A percentile compares a stretch with the other conserved stretches of the same genome.
phyloP scores from a whole-genome alignment of 2,113 vertebrate species.

The Choloepus hoffmanni region DNA sequence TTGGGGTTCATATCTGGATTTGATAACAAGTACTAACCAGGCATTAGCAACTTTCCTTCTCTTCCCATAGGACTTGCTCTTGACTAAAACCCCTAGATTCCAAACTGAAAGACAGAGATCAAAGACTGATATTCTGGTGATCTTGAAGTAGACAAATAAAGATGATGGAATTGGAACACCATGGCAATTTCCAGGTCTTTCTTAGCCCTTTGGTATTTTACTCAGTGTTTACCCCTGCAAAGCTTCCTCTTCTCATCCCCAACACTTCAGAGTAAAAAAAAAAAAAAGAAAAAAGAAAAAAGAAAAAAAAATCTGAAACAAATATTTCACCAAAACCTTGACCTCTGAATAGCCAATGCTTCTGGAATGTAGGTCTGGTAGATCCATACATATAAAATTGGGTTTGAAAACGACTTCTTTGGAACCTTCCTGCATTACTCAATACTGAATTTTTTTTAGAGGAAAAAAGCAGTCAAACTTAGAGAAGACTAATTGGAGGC shows the following conservation, averaged over 20 bases:
- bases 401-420: background rate
- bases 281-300: background rate
- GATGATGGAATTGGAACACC: background rate
- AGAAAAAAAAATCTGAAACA: background rate
- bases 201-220: background rate
- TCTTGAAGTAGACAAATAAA: background rate
- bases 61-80: background rate
- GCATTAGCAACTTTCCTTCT: background rate
- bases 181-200: background rate
- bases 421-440: slow-evolving; percentile 43
- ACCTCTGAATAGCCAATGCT: background rate
- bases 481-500: slow-evolving; percentile 83
- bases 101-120: background rate
- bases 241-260: background rate
- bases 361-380: slow-evolving; percentile 3
- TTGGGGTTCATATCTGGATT: background rate
- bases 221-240: background rate
- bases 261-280: background rate
- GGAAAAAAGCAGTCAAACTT: slow-evolving; percentile 71
- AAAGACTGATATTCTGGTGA: background rate
- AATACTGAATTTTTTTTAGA: slow-evolving; percentile 59
- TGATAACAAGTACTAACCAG: slow-evolving; percentile 11
- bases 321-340: background rate
- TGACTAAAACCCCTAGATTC: background rate
- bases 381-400: background rate